phyloP scores from a whole-genome alignment of 2,797 vertebrate species.

The Falco concolor region DNA sequence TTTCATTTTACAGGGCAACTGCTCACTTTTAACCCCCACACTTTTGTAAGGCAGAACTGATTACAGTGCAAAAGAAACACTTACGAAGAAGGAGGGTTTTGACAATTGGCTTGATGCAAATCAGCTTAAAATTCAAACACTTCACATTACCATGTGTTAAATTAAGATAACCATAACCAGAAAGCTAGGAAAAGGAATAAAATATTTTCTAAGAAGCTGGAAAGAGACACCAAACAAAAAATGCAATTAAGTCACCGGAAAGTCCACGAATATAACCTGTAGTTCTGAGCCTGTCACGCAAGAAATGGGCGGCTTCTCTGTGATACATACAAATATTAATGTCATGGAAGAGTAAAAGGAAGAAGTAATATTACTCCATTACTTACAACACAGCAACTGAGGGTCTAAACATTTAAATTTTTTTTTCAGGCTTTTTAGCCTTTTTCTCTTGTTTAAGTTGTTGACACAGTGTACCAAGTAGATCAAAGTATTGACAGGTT shows the following conservation, averaged over 20 bases:
- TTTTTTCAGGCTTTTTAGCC: neutral
- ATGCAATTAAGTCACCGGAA: neutral
- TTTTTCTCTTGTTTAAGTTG: neutral
- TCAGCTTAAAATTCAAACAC: neutral
- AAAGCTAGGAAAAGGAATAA: neutral
- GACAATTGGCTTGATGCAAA: neutral
- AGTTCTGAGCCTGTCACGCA: neutral
- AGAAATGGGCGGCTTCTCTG: neutral
- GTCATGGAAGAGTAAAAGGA: neutral
- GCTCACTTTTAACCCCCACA: neutral
- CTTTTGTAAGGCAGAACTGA: neutral
- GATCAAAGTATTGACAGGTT: neutral
- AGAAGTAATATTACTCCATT: neutral
- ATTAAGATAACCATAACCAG: neutral
- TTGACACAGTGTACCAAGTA: neutral
- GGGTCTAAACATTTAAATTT: neutral
- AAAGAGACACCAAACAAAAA: neutral
- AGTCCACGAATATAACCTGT: neutral
- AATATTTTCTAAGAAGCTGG: neutral
- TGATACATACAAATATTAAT: neutral
- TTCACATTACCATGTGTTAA: neutral
- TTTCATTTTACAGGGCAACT: neutral
- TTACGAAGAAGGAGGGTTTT: neutral
- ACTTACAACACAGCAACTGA: neutral
- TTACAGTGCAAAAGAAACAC: neutral